phyloP scores from a whole-genome alignment of 2,113 vertebrate species.

The Gopherus flavomarginatus region DNA sequence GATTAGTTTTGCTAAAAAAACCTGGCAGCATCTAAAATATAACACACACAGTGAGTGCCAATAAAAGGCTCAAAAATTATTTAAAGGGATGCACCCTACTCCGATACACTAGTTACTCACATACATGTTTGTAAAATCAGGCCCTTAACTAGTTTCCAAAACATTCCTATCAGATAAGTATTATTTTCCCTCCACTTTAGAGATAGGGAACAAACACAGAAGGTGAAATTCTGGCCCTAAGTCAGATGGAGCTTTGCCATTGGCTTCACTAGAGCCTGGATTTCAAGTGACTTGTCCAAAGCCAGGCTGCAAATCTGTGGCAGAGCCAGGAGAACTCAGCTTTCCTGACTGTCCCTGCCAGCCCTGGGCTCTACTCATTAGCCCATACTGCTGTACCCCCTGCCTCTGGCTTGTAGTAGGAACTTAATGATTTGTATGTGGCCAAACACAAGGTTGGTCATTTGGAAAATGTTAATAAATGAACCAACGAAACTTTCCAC shows the following conservation, averaged over 20 bases:
- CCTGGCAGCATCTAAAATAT: not conserved
- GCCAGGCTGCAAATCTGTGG: not conserved
- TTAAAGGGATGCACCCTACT: not conserved
- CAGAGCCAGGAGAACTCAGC: not conserved
- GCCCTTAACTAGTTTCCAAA: not conserved
- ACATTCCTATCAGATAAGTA: not conserved
- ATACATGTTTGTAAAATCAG: not conserved
- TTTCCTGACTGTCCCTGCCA: not conserved
- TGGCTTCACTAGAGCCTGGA: not conserved
- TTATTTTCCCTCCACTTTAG: not conserved
- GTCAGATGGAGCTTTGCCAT: not conserved
- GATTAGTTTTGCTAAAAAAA: not conserved
- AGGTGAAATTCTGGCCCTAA: not conserved
- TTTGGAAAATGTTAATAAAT: not conserved
- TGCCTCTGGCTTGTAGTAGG: not conserved
- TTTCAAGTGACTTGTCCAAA: not conserved
- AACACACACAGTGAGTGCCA: not conserved
- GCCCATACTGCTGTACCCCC: not conserved
- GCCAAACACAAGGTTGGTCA: not conserved
- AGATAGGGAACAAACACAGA: not conserved
- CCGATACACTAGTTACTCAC: not conserved
- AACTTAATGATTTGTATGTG: not conserved
- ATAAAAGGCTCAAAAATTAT: not conserved
- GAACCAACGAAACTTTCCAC: not conserved
- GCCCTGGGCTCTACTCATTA: not conserved